Evolutionary conservation across 2,113 vertebrate species (phyloP).

Genomic region (Bubalus kerabau): DNA sequence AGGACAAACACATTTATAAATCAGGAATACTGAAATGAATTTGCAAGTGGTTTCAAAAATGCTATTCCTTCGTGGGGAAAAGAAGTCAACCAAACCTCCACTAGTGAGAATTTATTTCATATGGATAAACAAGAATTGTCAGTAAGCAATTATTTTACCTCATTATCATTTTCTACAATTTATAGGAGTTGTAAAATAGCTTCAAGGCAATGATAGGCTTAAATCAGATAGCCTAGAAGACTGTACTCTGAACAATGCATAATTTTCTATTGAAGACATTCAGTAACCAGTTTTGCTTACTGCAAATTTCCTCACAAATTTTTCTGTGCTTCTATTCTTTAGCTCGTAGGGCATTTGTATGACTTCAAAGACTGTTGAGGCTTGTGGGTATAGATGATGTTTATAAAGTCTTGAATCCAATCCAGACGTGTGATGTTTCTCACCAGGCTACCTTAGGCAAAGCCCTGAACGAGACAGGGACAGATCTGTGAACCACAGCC

Average conservation of each 20-base stretch:
- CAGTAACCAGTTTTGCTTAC: neutral
- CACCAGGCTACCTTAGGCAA: neutral
- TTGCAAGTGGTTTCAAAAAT: neutral
- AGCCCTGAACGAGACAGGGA: neutral
- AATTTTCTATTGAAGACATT: neutral
- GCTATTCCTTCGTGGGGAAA: neutral
- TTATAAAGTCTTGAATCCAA: neutral
- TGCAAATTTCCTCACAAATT: neutral
- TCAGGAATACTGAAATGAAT: slow-evolving; percentile 22
- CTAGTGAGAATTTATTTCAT: neutral
- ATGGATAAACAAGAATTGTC: neutral
- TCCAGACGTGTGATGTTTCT: neutral
- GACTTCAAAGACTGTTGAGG: neutral
- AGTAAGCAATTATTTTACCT: neutral
- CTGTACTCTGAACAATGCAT: neutral
- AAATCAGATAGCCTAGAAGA: neutral
- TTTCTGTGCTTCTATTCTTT: neutral
- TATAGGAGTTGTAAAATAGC: neutral
- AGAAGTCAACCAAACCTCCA: neutral
- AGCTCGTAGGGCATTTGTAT: neutral
- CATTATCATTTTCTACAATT: neutral
- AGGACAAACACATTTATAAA: neutral
- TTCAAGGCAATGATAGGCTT: neutral
- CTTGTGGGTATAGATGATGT: neutral
- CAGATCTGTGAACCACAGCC: neutral